These are phyloP conservation scores for Brachionus rubens DNA, from an alignment of 1,140 invertebrate species.

Conservation along the genomic window DNA sequence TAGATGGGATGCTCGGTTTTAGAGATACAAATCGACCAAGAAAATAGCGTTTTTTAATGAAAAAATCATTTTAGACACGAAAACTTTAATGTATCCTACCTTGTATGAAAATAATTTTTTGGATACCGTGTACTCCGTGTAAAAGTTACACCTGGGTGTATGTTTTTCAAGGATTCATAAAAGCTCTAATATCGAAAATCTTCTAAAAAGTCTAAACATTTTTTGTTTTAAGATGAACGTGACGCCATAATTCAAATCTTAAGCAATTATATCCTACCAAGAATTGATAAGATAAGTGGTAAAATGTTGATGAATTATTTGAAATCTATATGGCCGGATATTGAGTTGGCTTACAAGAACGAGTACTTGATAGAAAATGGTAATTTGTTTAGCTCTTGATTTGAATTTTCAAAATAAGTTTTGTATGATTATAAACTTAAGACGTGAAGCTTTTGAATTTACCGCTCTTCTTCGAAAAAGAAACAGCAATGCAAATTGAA, in stretches of 20 bases:
- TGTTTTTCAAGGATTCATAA: too few species aligned
- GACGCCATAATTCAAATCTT: constrained; percentile 9
- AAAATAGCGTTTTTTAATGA: too few species aligned
- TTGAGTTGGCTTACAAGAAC: neutral
- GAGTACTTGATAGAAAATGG: constrained; percentile 7
- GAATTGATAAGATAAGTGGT: constrained; percentile 8
- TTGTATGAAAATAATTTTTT: too few species aligned
- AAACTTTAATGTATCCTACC: too few species aligned
- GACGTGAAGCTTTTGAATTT: neutral
- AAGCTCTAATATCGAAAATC: too few species aligned
- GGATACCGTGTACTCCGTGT: too few species aligned
- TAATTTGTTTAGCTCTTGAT: neutral
- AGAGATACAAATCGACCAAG: too few species aligned
- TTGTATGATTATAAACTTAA: neutral
- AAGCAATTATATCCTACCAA: constrained; percentile 11
- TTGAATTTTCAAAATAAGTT: neutral
- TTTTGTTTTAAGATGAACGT: neutral
- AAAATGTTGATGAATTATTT: constrained; percentile 14
- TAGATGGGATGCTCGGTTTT: too few species aligned
- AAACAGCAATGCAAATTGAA: constrained; percentile 24
- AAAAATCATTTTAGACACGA: too few species aligned
- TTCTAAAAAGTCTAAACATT: neutral
- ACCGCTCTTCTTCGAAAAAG: constrained; percentile 18
- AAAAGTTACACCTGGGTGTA: too few species aligned
- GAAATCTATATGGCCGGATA: constrained; percentile 2